Percentiles rank a stretch among this genome's conserved stretches.
phyloP scores from a whole-genome alignment of 2,113 vertebrate species.

The Chascanopsetta lugubris region DNA sequence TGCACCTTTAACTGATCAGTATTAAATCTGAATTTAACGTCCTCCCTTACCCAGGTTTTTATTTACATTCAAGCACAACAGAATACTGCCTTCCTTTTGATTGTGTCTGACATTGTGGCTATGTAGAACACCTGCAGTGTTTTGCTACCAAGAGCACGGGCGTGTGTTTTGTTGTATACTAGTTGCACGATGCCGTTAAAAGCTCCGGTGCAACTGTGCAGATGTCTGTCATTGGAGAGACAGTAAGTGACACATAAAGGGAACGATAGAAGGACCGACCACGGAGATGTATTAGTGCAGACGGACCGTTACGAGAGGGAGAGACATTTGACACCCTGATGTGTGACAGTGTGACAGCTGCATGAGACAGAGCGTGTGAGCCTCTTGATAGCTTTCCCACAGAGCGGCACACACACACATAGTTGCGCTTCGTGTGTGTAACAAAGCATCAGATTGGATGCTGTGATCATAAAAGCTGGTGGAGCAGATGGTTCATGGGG shows the following conservation, averaged over 20 bases:
- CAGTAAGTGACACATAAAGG: not conserved
- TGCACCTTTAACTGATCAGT: too few species aligned
- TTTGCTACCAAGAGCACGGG: too few species aligned
- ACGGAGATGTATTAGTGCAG: not conserved
- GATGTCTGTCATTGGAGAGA: not conserved
- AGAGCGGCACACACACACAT: slow-evolving; percentile 18
- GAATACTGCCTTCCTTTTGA: too few species aligned
- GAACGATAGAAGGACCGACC: not conserved
- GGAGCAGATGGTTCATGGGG: slow-evolving; percentile 67
- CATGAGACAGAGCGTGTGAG: slow-evolving; percentile 17
- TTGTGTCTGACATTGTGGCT: too few species aligned
- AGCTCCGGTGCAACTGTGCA: not conserved
- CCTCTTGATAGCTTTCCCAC: slow-evolving; percentile 25
- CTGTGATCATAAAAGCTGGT: slow-evolving; percentile 19
- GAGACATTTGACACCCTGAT: slow-evolving; percentile 30
- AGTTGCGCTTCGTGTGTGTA: slow-evolving; percentile 18
- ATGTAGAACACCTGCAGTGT: too few species aligned
- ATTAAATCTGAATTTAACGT: too few species aligned
- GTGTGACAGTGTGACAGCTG: slow-evolving; percentile 41
- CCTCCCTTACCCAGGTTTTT: too few species aligned
- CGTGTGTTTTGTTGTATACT: too few species aligned
- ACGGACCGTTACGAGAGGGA: slow-evolving; percentile 16
- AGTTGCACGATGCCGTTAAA: not conserved
- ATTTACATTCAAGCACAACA: too few species aligned
- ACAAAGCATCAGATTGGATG: slow-evolving; percentile 57